These are phyloP conservation scores for Tachina lurida DNA, from an alignment of 2,888 invertebrate species.

Conservation along the genomic window DNA sequence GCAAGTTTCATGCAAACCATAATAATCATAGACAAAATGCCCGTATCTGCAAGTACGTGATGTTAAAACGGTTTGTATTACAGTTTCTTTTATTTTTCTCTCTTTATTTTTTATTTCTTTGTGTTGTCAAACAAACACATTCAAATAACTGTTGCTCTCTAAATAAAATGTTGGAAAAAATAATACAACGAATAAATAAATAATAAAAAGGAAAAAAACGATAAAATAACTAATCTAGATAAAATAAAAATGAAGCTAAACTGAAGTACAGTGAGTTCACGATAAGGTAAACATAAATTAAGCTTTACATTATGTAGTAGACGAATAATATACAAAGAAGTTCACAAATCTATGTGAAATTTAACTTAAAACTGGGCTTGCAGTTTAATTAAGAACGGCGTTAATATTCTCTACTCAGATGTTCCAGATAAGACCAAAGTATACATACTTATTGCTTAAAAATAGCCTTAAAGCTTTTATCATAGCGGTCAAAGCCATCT, in stretches of 20 bases:
- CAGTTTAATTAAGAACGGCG: too few species aligned
- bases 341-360: too few species aligned
- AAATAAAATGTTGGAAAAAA: slow-evolving; percentile 24
- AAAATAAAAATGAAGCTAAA: slow-evolving; percentile 1
- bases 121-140: slow-evolving; percentile 30
- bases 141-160: slow-evolving; percentile 58
- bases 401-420: too few species aligned
- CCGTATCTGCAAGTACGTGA: slow-evolving; percentile 60
- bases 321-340: too few species aligned
- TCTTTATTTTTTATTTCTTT: neutral
- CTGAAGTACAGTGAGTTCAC: neutral
- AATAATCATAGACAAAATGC: slow-evolving; percentile 44
- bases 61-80: slow-evolving; percentile 45
- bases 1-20: slow-evolving; percentile 31
- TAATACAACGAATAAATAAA: slow-evolving; percentile 43
- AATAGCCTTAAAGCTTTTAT: too few species aligned
- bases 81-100: slow-evolving; percentile 10
- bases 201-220: neutral
- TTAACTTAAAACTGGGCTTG: too few species aligned
- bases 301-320: neutral
- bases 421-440: too few species aligned
- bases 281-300: neutral
- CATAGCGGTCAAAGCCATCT: rapidly evolving
- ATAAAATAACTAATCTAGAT: slow-evolving; percentile 35
- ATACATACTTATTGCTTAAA: too few species aligned